phyloP scores from a whole-genome alignment of 2,797 vertebrate species.

The Protonibea diacanthus region DNA sequence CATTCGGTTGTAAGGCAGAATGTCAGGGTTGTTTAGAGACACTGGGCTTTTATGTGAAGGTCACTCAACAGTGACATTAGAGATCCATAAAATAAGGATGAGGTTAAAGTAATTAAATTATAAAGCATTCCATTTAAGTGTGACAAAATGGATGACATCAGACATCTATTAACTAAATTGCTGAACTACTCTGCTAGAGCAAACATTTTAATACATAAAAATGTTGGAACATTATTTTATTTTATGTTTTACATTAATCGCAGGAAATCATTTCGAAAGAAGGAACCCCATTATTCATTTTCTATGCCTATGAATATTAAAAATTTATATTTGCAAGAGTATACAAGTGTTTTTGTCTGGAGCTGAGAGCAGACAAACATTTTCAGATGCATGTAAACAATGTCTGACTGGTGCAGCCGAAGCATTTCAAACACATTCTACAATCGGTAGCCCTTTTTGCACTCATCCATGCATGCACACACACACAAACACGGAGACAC shows the following conservation, averaged over 20 bases:
- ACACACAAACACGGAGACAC: background rate
- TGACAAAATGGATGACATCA: background rate
- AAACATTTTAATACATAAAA: background rate
- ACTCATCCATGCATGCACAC: conserved; percentile 1
- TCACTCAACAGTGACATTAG: background rate
- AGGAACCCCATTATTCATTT: too few species aligned
- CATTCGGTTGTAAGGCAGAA: background rate
- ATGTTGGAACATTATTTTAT: too few species aligned
- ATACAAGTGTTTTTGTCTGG: background rate
- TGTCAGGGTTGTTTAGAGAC: background rate
- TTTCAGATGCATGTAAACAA: conserved; percentile 41
- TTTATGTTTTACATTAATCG: too few species aligned
- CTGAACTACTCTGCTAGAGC: background rate
- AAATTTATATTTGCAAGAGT: too few species aligned
- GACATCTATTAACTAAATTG: background rate
- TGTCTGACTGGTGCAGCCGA: conserved; percentile 26
- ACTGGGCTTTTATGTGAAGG: background rate
- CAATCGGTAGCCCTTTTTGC: conserved; percentile 24
- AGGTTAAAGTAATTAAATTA: background rate
- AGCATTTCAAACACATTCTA: conserved; percentile 52
- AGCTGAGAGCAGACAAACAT: conserved; percentile 8
- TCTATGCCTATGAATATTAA: too few species aligned
- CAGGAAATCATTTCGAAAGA: too few species aligned
- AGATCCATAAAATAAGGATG: background rate
- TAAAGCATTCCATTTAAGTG: background rate